phyloP scores from a whole-genome alignment of 2,888 invertebrate genomes.

The Acrobasis repandana region DNA sequence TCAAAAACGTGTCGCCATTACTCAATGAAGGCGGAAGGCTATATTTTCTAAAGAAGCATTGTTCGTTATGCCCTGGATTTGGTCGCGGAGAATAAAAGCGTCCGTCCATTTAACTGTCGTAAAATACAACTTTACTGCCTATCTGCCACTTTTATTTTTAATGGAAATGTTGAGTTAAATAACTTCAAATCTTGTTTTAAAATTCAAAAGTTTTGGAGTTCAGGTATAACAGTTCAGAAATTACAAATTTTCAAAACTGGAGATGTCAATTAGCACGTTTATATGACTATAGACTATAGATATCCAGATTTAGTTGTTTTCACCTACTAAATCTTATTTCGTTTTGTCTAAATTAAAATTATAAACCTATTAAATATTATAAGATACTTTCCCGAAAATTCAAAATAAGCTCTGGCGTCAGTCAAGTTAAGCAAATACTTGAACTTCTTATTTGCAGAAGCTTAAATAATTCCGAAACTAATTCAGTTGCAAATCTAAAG shows the following conservation, averaged over 20 bases:
- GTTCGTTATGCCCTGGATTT: constrained; percentile 3
- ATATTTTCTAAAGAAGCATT: constrained; percentile 14
- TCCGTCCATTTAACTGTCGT: constrained; percentile 12
- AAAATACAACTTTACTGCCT: constrained; percentile 16
- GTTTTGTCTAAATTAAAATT: too few species aligned
- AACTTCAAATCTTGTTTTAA: too few species aligned
- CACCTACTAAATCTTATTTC: too few species aligned
- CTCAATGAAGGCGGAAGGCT: constrained; percentile 3
- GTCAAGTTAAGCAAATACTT: not conserved
- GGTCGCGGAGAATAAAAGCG: constrained; percentile 15
- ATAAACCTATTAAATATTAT: too few species aligned
- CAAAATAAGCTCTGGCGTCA: not conserved
- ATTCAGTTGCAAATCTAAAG: not conserved
- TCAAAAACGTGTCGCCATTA: not conserved
- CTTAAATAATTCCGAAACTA: not conserved
- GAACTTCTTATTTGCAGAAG: not conserved
- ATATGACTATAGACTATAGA: not conserved
- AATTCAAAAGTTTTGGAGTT: too few species aligned
- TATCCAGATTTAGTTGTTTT: not conserved
- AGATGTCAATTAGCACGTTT: not conserved
- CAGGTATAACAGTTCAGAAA: not conserved
- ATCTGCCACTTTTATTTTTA: constrained; percentile 6
- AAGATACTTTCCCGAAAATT: not conserved
- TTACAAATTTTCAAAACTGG: not conserved
- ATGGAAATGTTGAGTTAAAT: constrained; percentile 1